Base-by-base conservation (phyloP, 1,140 invertebrate genomes). In the Calliopsis andreniformis region DNA sequence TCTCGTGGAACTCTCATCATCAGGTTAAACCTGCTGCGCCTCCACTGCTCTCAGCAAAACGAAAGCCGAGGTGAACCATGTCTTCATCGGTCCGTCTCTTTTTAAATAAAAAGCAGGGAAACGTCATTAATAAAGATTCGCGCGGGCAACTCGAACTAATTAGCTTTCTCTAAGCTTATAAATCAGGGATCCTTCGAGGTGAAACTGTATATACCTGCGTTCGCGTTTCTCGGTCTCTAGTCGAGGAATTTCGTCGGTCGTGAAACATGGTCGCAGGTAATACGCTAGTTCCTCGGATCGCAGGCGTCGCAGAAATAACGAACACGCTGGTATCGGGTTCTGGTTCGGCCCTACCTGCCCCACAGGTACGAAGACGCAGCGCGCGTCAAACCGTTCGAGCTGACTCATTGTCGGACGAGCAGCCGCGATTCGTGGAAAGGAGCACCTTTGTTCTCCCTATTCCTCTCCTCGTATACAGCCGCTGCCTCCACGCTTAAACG, bases 361-460 rank as follows among this genome's bases (percentile, higher is more conserved):
- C 20, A 39, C 61, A 47, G 51, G 62, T 66, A 66, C 25, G 58
- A 61, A 10, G 35, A 39, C 35, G 35, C 35, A 39, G 10, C 70
- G 35, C 59, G 47, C 23, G 62, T 53, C 53, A 47, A 55, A 45
- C 35, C n/a, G n/a, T 12, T 8, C 20, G 43, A 35, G 67, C 63
- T 83, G 80, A 83, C 62, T 83, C 79, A 83, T 39, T 10, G 10
- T 10, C 35, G 35, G 42, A 20, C 43, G 20, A 10, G 63, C 30
- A 25, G 49, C n/a, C n/a, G n/a, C 23, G 28, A 32, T 77, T 71
- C 43, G 53, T 81, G 45, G 69, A 76, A 82, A 78, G 35, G 14
- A 67, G 61, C 47, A 49, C 53, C 73, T 76, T 58, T 32, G 30
- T 35, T 69, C 70, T 63, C n/a, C 23, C 3, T 30, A 55, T 76